Base-by-base conservation (phyloP, 2,797 vertebrate species). In the Hylomyscus alleni region DNA sequence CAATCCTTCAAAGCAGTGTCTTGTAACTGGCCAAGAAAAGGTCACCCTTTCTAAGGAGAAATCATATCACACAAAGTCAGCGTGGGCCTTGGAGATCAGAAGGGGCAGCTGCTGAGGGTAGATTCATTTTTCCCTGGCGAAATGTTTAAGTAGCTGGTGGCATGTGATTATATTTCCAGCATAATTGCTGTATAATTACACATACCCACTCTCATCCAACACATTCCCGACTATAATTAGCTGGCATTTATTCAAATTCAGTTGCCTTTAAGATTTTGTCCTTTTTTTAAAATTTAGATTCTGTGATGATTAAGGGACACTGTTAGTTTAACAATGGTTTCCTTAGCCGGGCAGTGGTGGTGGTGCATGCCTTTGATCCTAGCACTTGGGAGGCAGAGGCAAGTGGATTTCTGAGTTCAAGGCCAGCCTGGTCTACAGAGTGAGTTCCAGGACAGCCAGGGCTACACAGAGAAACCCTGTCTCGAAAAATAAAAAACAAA, bases 11-110 rank as follows among this genome's bases (percentile, higher is more conserved):
- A 96, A 96, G 92, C 90, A 91, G 89, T 62, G 95, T 72, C 90
- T 95, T 92, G 94, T 96, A 97, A 98, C 96, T 97, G 96, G 94
- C 80, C 80, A 94, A 60, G 90, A 93, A 93, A 94, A 95, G 92
- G 89, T 93, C 92, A 90, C 89, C 47, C 17, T 85, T 52, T 90
- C 77, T 90, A 77, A 95, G 83, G 86, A 76, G 96, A 95, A 96
- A 80, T 72, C 88, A 89, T 87, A 94, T 96, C 92, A 73, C 54
- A 85, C 96, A 80, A 92, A 97, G 95, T 92, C 95, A 90, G 4
- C 54, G 67, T 87, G 88, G 84, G 91, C 77, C 90, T 95, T 31
- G 69, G 95, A 94, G 65, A 96, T 94, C 91, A 93, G 94, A 95
- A 84, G 54, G 34, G 72, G 40, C 60, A 40, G 50, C 47, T 76